A percentile compares a stretch with the other conserved stretches of the same genome.
Evolutionary conservation across 1,140 invertebrate genomes (phyloP).

Genomic region (Drosophila repletoides): DNA sequence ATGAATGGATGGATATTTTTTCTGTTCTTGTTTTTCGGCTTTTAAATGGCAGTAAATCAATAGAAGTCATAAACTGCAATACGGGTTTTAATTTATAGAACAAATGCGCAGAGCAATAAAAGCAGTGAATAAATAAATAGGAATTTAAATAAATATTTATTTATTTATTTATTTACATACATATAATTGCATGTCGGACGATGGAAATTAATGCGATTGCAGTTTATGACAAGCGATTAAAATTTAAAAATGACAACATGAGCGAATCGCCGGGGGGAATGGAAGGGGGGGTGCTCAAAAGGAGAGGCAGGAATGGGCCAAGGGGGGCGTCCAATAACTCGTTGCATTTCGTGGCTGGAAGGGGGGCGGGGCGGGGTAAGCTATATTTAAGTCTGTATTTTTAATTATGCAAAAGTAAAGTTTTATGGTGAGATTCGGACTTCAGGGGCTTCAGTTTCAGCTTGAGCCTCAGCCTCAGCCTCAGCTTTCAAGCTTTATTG

Average conservation of each 20-base stretch:
- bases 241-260: slow-evolving; percentile 53
- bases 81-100: slow-evolving; percentile 36
- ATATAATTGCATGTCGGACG: slow-evolving; percentile 65
- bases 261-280: neutral
- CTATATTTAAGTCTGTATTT: slow-evolving; percentile 10
- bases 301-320: neutral
- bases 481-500: slow-evolving; percentile 18
- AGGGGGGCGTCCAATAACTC: neutral
- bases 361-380: no score
- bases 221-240: slow-evolving; percentile 79
- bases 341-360: slow-evolving; percentile 15
- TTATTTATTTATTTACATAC: no score
- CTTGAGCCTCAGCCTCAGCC: neutral
- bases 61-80: slow-evolving; percentile 45
- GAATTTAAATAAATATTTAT: slow-evolving; percentile 78
- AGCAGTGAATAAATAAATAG: slow-evolving; percentile 60
- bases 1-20: no score
- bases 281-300: neutral
- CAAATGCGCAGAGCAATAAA: slow-evolving; percentile 22
- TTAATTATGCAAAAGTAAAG: slow-evolving; percentile 51
- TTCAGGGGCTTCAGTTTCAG: neutral
- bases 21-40: no score
- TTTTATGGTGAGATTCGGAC: neutral
- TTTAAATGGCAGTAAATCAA: slow-evolving; percentile 43
- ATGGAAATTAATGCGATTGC: slow-evolving; percentile 73